phyloP scores from a whole-genome alignment of 2,888 invertebrate genomes.

The Pharmacophagus antenor region DNA sequence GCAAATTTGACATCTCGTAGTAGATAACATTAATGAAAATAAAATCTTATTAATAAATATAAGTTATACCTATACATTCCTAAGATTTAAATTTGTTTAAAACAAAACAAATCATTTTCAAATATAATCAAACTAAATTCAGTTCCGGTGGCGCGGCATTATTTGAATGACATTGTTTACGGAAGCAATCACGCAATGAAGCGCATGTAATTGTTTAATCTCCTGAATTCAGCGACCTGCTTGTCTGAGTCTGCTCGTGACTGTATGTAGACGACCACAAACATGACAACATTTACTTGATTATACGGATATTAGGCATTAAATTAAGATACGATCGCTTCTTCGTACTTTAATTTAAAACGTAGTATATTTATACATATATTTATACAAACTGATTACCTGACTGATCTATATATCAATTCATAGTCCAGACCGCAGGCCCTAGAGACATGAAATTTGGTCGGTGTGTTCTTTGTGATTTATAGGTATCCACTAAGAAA shows the following conservation, averaged over 20 bases:
- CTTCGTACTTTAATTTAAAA: too few species aligned
- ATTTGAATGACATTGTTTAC: conserved; percentile 25
- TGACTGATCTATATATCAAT: too few species aligned
- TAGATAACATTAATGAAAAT: too few species aligned
- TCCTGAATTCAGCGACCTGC: conserved; percentile 22
- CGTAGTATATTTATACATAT: too few species aligned
- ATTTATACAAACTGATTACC: too few species aligned
- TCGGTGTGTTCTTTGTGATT: too few species aligned
- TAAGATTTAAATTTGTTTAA: too few species aligned
- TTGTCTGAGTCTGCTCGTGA: conserved; percentile 12
- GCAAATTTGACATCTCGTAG: too few species aligned
- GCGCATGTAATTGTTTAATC: conserved; percentile 26
- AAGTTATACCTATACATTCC: neutral
- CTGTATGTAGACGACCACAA: conserved; percentile 1
- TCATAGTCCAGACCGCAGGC: too few species aligned
- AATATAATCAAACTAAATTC: neutral
- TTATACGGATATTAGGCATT: conserved; percentile 6
- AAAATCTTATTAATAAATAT: neutral
- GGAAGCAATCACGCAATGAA: conserved; percentile 22
- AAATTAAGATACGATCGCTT: neutral
- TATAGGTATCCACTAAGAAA: too few species aligned
- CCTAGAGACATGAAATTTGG: too few species aligned
- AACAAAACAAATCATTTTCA: neutral
- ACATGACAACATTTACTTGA: conserved; percentile 9
- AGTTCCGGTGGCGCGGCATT: neutral